These are phyloP conservation scores for Craniophora ligustri DNA, from an alignment of 2,888 invertebrate species.

Conservation along the genomic window DNA sequence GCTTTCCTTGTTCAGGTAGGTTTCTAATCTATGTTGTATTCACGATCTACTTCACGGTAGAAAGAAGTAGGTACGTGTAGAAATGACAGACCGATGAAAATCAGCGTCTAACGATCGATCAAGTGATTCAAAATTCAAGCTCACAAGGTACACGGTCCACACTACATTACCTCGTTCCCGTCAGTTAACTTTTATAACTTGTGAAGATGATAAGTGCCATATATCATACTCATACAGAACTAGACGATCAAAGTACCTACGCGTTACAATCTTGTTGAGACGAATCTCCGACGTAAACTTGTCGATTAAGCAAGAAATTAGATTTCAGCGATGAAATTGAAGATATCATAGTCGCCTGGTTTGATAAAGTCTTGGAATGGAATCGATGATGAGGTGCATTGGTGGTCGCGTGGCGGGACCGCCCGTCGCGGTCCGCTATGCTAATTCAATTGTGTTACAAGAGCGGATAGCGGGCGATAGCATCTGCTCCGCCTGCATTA, in stretches of 20 bases:
- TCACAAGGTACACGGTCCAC: conserved; percentile 10
- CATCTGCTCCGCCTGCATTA: conserved; percentile 83
- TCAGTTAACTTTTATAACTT: conserved; percentile 40
- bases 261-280: conserved; percentile 23
- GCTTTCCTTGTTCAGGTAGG: conserved; percentile 8
- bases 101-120: conserved; percentile 20
- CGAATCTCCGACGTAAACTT: conserved; percentile 8
- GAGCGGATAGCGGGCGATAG: conserved; percentile 79
- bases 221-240: neutral
- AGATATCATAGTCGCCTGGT: conserved; percentile 36
- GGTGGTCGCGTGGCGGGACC: conserved; percentile 86
- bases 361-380: conserved; percentile 61
- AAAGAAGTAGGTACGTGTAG: conserved; percentile 2
- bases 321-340: conserved; percentile 40
- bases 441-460: conserved; percentile 87
- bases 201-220: conserved; percentile 33
- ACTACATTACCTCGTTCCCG: conserved; percentile 26
- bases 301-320: conserved; percentile 10
- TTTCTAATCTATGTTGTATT: neutral
- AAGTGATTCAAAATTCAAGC: conserved; percentile 15
- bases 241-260: conserved; percentile 3
- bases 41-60: conserved; percentile 7
- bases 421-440: conserved; percentile 84
- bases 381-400: conserved; percentile 63
- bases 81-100: conserved; percentile 7